Evolutionary conservation across 2,888 invertebrate species (phyloP), one percentile per base, ranked within the genome.

Genomic region (Ormyrus labotus): DNA sequence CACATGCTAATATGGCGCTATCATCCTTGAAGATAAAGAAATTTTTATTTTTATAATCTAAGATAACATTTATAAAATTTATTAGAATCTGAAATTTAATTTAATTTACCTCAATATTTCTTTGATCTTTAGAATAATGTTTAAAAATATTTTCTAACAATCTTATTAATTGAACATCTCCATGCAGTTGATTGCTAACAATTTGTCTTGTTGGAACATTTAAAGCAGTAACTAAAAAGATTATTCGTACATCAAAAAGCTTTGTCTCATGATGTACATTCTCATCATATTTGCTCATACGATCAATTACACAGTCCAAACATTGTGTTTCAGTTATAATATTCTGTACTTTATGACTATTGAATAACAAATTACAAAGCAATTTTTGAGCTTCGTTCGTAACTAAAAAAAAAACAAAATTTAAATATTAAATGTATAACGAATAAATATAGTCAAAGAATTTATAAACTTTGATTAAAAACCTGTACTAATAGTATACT

Each of bases 191-290:
- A 86, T 93, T 92, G 84, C 93, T 94, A 0, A 96, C 92, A 86
- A 93, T 93, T 19, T 91, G 90, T 84, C 95, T 93, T 48, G 95
- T 93, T 72, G 95, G 93, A 68, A 93, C 92, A 89, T 95, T 95
- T 60, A 98, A 90, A 5, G 97, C 98, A 45, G 98, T 97, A 74
- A 98, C 92, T 72, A 99, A 93, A 91, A 98, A 98, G 74, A 98
- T 90, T 76, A 98, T 92, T 90, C 96, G 95, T 93, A 97, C 95
- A 87, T 98, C 97, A 91, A 95, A 98, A 84, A 95, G 93, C 92
- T 96, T 96, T 19, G 97, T 93, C 78, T 95, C 94, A 87, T 94
- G 92, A 57, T 94, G 93, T 74, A 94, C 92, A 55, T 93, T 92
- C 61, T 86, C 85, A 87, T 92, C 93, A 87, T 95, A 95, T 9